Conservation (phyloP, 2,113 vertebrate species). For the Cebus imitator region DNA sequence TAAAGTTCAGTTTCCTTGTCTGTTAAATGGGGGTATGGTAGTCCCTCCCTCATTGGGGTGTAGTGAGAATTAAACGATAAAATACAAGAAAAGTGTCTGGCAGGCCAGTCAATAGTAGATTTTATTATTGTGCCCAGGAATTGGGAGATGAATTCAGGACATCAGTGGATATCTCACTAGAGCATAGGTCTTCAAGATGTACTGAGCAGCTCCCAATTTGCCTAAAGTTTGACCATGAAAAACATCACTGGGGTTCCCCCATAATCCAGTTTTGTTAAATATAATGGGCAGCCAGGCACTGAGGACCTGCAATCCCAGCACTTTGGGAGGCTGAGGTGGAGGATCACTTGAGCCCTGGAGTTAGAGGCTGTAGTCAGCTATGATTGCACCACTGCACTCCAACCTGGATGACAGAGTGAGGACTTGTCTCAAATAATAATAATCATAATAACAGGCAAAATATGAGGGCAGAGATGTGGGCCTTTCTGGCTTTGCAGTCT, state of each 20-base stretch:
- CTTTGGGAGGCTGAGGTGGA: neutral
- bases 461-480: neutral
- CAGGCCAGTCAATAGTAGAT: neutral
- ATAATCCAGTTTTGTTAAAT: neutral
- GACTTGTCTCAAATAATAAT: neutral
- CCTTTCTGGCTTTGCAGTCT: neutral
- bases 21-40: neutral
- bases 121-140: neutral
- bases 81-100: neutral
- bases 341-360: neutral
- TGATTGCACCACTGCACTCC: neutral
- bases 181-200: neutral
- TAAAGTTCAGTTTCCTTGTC: neutral
- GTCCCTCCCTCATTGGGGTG: accelerated
- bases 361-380: neutral
- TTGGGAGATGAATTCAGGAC: neutral
- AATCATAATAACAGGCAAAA: neutral
- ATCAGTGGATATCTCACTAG: neutral
- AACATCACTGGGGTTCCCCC: too few species aligned
- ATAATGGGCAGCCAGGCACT: neutral
- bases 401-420: neutral
- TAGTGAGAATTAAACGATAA: too few species aligned
- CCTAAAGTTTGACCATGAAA: neutral
- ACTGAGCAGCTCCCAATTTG: neutral
- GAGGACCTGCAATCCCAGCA: neutral